A percentile compares a stretch with the other conserved stretches of the same genome.
Conservation (phyloP, 2,113 vertebrate species). For the Mirounga angustirostris region DNA sequence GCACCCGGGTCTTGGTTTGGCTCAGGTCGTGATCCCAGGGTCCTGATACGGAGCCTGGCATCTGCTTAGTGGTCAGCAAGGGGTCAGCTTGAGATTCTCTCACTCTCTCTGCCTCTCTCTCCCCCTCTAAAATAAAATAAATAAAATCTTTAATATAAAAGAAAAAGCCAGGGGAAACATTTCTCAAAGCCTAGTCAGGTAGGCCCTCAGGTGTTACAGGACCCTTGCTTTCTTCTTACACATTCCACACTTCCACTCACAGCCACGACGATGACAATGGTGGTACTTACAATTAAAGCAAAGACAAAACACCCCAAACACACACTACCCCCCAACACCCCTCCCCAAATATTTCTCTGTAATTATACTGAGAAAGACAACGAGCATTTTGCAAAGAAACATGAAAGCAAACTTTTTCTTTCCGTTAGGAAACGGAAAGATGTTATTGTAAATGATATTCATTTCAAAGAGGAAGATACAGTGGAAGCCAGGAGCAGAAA, state of each 20-base stretch:
- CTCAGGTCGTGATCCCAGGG: neutral
- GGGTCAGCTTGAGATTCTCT: neutral
- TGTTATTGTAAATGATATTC: neutral
- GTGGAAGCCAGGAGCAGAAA: neutral
- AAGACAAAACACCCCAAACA: neutral
- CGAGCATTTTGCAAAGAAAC: neutral
- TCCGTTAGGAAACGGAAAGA: neutral
- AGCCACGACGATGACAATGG: neutral
- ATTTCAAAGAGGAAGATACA: neutral
- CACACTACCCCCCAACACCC: neutral
- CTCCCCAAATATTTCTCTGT: neutral
- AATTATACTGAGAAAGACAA: neutral
- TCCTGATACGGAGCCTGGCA: neutral
- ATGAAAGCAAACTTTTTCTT: neutral
- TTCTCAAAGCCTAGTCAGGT: neutral
- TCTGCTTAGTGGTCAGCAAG: neutral
- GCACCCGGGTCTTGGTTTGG: neutral
- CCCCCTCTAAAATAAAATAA: neutral
- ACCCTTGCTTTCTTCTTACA: neutral
- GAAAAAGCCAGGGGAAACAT: neutral
- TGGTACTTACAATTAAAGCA: neutral
- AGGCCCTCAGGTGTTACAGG: neutral
- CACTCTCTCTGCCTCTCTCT: neutral
- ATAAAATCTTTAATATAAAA: neutral
- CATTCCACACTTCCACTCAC: neutral